Base-by-base conservation (phyloP, 1,140 invertebrate genomes). In the Drosophila littoralis region DNA sequence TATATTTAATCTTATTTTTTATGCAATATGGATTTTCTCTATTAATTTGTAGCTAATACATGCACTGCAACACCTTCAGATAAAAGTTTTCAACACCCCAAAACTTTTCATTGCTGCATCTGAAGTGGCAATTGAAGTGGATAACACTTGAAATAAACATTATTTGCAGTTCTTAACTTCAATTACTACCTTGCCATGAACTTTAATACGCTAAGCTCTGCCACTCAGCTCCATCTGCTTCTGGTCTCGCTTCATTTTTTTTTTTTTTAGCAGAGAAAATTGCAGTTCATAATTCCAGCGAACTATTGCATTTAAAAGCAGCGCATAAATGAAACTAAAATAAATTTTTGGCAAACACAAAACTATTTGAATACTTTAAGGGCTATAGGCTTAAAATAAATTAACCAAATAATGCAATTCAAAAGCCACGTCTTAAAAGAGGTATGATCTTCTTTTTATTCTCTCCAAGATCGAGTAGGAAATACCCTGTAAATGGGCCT, bases 121-220 rank as follows among this genome's bases (percentile, higher is more conserved):
- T 28, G 48, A 64, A 33, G 66, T 33, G 12, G 45, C 9, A 66
- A 42, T 40, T 50, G 43, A 58, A 72, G 69, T 51, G 43, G 51
- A 43, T 28, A 71, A 57, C 50, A 48, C 17, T 10, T 13, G 15
- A 15, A 45, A 73, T 10, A 61, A 58, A 76, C 58, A 75, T 69
- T 69, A 79, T 82, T 86, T 70, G 57, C 69, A 80, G 67, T 66
- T 75, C 55, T 79, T 67, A 79, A 88, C 71, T 82, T 72, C 46
- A 73, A 40, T 63, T 51, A 38, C 52, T 48, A 46, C 60, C 59
- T 72, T 58, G 22, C 9, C 36, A 43, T 58, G 17, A 55, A 51
- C 51, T 65, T 65, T 50, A 17, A 17, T 32, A 36, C 48, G 63
- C 51, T 28, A 40, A 43, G 15, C 6, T 33, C 28, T 12, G 13